Evolutionary conservation across 2,797 vertebrate genomes (phyloP).

Genomic region (Hapalemur alaotrensis): DNA sequence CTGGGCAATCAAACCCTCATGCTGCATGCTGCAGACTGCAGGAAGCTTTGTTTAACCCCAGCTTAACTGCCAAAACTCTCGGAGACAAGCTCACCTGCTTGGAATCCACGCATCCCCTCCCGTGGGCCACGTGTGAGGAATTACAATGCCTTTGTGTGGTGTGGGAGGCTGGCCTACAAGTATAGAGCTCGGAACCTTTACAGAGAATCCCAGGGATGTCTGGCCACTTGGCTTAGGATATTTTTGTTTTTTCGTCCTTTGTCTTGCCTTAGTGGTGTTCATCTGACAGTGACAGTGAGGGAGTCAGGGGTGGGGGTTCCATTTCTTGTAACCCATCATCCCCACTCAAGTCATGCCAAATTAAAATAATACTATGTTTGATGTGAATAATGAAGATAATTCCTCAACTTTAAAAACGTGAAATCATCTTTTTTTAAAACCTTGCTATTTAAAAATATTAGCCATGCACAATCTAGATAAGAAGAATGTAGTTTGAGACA

Average conservation of each 20-base stretch:
- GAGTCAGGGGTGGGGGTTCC: neutral
- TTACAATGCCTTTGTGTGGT: neutral
- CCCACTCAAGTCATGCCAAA: neutral
- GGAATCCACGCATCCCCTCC: neutral
- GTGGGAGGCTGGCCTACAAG: neutral
- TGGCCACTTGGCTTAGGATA: neutral
- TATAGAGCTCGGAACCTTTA: neutral
- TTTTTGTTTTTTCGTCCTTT: neutral
- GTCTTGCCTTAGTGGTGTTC: neutral
- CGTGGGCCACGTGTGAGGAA: fast-evolving
- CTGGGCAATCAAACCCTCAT: slow-evolving; percentile 64
- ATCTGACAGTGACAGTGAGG: neutral
- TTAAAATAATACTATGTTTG: neutral
- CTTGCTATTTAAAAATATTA: neutral
- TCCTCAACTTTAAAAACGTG: neutral
- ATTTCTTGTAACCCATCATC: neutral
- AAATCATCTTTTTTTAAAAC: neutral
- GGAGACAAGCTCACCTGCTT: neutral
- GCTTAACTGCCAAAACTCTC: slow-evolving; percentile 52
- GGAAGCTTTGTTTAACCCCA: slow-evolving; percentile 64
- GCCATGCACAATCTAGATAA: neutral
- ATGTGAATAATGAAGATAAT: neutral
- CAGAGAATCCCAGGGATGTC: neutral
- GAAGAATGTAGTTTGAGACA: neutral
- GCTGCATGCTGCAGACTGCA: neutral